phyloP scores from a whole-genome alignment of 2,797 vertebrate genomes.

The Echeneis naucrates region DNA sequence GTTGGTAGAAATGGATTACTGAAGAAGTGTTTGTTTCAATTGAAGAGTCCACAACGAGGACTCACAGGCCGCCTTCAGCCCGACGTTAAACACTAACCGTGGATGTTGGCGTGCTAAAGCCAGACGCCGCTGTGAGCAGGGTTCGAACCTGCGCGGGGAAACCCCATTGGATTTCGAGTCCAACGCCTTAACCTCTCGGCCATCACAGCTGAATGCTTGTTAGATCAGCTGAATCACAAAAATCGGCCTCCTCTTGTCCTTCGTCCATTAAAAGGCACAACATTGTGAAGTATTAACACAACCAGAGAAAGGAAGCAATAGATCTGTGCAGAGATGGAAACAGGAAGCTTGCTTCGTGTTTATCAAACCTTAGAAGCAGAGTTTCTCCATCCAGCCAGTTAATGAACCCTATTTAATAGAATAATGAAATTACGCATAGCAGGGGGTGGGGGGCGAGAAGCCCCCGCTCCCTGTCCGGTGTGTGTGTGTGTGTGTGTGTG shows the following conservation, averaged over 20 bases:
- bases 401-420: constrained; percentile 75
- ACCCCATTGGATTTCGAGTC: neutral
- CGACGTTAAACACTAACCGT: no score
- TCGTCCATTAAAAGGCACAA: no score
- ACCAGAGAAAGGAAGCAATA: neutral
- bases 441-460: constrained; percentile 27
- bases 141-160: neutral
- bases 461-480: constrained; percentile 33
- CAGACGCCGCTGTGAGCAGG: neutral
- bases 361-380: constrained; percentile 37
- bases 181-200: neutral
- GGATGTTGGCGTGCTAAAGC: no score
- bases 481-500: constrained; percentile 53
- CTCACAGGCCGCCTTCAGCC: no score
- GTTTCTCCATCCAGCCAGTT: constrained; percentile 47
- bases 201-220: no score
- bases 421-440: constrained; percentile 76
- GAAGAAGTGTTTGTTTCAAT: no score
- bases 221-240: no score
- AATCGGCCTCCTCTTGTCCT: no score
- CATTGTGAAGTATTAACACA: neutral
- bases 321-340: neutral
- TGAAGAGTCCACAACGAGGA: no score
- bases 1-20: no score
- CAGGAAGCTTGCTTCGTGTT: constrained; percentile 33